A percentile compares a stretch with the other conserved stretches of the same genome.
These are phyloP conservation scores for Sebastes hopkinsi DNA, from an alignment of 2,797 vertebrate species.

Conservation along the genomic window DNA sequence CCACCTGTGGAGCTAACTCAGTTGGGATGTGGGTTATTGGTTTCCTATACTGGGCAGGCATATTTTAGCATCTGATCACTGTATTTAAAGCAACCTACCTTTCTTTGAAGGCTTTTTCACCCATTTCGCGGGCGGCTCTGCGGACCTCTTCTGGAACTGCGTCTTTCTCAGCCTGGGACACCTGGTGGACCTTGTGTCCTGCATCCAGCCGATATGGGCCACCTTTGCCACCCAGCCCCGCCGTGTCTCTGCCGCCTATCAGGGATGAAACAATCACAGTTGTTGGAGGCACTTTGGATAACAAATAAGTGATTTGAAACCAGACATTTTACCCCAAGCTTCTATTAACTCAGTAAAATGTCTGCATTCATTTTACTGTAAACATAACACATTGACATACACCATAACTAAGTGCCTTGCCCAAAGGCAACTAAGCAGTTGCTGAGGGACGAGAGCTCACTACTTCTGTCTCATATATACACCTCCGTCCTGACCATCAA, in stretches of 20 bases:
- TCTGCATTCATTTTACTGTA: neutral
- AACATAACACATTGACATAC: neutral
- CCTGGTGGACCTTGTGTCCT: conserved; percentile 92
- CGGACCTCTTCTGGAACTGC: conserved; percentile 93
- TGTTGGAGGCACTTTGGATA: neutral
- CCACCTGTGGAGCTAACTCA: neutral
- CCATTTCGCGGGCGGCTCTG: conserved; percentile 94
- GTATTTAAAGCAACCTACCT: conserved; percentile 75
- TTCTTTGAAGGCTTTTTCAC: conserved; percentile 91
- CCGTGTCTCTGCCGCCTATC: conserved; percentile 95
- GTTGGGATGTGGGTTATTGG: neutral
- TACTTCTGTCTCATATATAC: neutral
- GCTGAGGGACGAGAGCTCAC: too few relatives aligned
- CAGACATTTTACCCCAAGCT: neutral
- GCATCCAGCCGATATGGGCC: conserved; percentile 95
- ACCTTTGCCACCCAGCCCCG: conserved; percentile 95
- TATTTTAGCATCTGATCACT: neutral
- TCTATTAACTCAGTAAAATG: neutral
- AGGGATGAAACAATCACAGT: neutral
- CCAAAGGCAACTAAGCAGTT: too few relatives aligned
- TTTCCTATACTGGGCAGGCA: neutral
- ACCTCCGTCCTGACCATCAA: neutral
- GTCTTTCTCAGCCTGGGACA: conserved; percentile 95
- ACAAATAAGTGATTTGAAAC: neutral
- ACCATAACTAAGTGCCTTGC: neutral